These are phyloP conservation scores for Sebastiscus tertius DNA, from an alignment of 2,797 vertebrate genomes.

Conservation along the genomic window DNA sequence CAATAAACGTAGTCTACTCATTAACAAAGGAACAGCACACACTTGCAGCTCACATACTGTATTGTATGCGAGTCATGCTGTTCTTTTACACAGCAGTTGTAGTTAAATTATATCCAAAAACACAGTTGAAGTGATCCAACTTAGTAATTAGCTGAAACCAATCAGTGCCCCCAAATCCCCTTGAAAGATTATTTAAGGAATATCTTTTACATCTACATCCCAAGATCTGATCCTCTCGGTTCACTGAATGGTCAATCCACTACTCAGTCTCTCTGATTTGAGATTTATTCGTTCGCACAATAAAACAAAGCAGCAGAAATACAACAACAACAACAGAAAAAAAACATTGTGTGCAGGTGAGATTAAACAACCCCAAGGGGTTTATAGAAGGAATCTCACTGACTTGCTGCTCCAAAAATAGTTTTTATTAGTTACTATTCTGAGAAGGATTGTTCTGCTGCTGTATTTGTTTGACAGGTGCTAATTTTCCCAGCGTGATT, in stretches of 20 bases:
- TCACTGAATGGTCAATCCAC: neutral
- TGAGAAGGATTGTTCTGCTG: neutral
- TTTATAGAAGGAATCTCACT: neutral
- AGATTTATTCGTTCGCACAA: no score
- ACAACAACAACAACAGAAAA: no score
- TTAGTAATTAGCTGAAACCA: constrained; percentile 3
- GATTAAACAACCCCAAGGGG: no score
- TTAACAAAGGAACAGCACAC: neutral
- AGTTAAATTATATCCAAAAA: neutral
- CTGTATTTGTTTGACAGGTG: constrained; percentile 34
- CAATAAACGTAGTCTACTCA: neutral
- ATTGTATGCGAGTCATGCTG: neutral
- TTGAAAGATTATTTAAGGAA: neutral
- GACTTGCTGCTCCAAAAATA: neutral
- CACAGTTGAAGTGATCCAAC: constrained; percentile 3
- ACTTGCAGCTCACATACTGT: neutral
- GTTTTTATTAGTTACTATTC: constrained; percentile 25
- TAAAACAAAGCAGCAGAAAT: no score
- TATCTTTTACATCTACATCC: neutral
- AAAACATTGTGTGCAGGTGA: no score
- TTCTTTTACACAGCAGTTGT: neutral
- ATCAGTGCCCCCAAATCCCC: constrained; percentile 9
- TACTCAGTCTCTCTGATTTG: neutral
- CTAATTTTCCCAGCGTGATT: constrained; percentile 31
- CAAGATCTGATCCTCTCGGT: neutral